Evolutionary conservation across 1,140 invertebrate genomes (phyloP), one percentile per base, ranked within the genome.

Genomic region (Leptinotarsa undecemlineata): DNA sequence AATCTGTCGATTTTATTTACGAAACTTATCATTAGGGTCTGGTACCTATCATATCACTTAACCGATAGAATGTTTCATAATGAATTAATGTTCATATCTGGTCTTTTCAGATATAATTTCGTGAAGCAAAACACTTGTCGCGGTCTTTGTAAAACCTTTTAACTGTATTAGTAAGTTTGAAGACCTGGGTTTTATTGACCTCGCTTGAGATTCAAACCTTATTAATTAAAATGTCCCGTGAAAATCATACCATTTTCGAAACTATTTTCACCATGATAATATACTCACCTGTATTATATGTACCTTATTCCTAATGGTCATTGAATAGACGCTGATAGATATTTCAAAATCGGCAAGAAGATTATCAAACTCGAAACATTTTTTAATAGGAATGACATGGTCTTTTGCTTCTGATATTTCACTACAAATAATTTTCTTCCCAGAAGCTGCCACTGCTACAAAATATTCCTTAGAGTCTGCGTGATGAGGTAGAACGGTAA

Each of bases 281-380:
- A 57, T 23, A 72, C 67, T 67, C 74, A 78, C 74, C 42, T 78
- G 74, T 20, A 78, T 76, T 8, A 81, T 80, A 20, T 80, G 81
- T 57, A 81, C 83, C 69, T 84, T 84, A 1, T 79, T 74, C 63
- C 66, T 77, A 8, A 82, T 69, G 42, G 67, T 76, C 74, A 84
- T 80, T n/a, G 73, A 77, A 71, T 82, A 83, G 61, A 86, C 64
- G 3, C 74, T 75, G 1, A 86, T 61, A 15, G 70, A 70, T 1
- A 85, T 79, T 62, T 79, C 81, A 75, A 85, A 86, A 76, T 86
- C 81, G 1, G 81, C 80, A 19, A 23, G 73, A 13, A 87, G 74
- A 13, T 83, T 74, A 4, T 76, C 70, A 26, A 86, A 78, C 0
- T 51, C 17, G 21, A 86, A 73, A n/a, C 74, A 19, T 17, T 80